Percentiles rank a stretch among this genome's conserved stretches.
Evolutionary conservation across 2,113 vertebrate species (phyloP).

Genomic region (Eupsittula cactorum): DNA sequence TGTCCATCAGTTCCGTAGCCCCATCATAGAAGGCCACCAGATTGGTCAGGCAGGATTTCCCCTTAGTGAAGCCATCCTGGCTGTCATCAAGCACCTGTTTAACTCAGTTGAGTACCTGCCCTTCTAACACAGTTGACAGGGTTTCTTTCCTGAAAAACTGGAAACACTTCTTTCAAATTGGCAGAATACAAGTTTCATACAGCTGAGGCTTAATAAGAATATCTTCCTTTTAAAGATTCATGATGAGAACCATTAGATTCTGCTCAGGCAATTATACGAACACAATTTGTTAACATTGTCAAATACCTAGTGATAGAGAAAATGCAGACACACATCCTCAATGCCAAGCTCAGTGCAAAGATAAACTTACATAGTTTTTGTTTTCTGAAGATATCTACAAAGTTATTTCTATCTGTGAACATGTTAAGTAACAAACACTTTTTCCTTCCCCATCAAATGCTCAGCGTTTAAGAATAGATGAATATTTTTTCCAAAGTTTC

Average conservation of each 20-base stretch:
- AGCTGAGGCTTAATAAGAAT: constrained; percentile 24
- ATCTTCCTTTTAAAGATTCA: constrained; percentile 22
- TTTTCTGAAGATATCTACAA: background rate
- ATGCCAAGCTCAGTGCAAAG: background rate
- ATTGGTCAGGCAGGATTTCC: no score
- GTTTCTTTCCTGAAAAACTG: background rate
- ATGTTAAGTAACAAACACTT: background rate
- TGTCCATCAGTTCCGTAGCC: no score
- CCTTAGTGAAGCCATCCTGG: no score
- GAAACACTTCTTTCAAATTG: background rate
- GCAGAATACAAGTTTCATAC: constrained; percentile 34
- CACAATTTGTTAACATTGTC: background rate
- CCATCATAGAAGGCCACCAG: no score
- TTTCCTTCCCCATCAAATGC: background rate
- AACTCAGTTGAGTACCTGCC: background rate
- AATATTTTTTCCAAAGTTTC: background rate
- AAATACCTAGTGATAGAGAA: background rate
- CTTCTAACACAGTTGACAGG: background rate
- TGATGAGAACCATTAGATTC: background rate
- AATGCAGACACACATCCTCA: background rate
- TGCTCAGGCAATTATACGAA: background rate
- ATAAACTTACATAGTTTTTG: background rate
- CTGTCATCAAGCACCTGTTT: background rate
- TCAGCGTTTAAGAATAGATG: background rate
- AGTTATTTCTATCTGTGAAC: background rate